These are phyloP conservation scores for Lytechinus pictus DNA, from an alignment of 35 echinoderm and acorn worm species.

Conservation along the genomic window DNA sequence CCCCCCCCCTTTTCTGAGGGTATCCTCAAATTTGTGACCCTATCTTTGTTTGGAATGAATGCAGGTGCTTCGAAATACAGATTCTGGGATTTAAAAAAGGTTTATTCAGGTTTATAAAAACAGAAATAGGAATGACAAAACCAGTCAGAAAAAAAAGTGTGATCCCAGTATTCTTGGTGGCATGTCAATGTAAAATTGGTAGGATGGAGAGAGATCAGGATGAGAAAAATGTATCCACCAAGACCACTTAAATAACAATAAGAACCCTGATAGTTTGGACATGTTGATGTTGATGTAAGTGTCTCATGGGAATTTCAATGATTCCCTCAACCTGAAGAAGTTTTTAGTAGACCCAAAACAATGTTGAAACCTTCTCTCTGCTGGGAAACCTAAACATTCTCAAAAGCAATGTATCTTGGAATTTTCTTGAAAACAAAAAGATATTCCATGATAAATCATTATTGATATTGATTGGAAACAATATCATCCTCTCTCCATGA, in stretches of 20 bases:
- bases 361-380: background rate
- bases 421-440: background rate
- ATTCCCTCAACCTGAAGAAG: background rate
- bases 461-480: too few species aligned
- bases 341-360: background rate
- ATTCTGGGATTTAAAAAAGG: constrained; percentile 24
- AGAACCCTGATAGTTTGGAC: background rate
- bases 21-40: background rate
- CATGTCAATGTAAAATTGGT: background rate
- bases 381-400: background rate
- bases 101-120: constrained; percentile 56
- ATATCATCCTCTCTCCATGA: too few species aligned
- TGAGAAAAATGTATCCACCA: background rate
- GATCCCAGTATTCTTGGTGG: background rate
- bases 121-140: constrained; percentile 24
- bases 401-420: background rate
- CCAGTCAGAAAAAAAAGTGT: background rate
- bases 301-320: background rate
- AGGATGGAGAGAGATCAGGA: background rate
- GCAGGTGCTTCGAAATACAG: constrained; percentile 49
- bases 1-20: background rate
- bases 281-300: too few species aligned
- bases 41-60: background rate
- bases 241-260: constrained; percentile 21
- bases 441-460: too few species aligned